Base-by-base conservation (phyloP, 2,113 vertebrate genomes). In the Actinemys pallida region DNA sequence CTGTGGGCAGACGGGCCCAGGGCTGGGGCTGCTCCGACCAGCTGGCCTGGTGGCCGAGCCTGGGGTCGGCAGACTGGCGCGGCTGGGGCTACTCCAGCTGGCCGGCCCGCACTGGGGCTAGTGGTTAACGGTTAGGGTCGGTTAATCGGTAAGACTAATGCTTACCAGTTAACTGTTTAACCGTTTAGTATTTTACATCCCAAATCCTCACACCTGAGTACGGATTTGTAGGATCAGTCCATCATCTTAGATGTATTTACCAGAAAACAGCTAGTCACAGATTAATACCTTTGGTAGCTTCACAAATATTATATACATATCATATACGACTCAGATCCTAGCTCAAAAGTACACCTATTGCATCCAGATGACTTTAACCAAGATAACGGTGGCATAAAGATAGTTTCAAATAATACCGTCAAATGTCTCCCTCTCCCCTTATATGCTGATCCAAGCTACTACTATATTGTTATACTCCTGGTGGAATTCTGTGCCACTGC, bases 321-420 rank as follows among this genome's bases (percentile, higher is more conserved):
- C 25, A 72, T n/a, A 84, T 79, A 35, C 1, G 1, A n/a, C 10
- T 76, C 20, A 6, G 0, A 69, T 7, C 2, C 42, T 69, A 49
- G 20, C 17, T 87, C 24, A 35, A 8, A 87, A 86, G 54, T n/a
- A 47, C 39, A 65, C 1, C 2, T 12, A 78, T 39, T 8, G 7
- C 53, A 22, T 25, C 35, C 80, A 82, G 20, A 81, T 79, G 49
- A 79, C 27, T 17, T 49, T 31, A 79, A 79, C 25, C 16, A 79
- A 79, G 45, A 49, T 29, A 79, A 79, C 4, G 2, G 42, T 31
- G 14, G 45, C 42, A 79, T 78, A 47, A 78, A 69, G 8, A 76
- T 16, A 25, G 25, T 31, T 81, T 54, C 80, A 53, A 81, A 81
- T 54, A 24, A 5, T 54, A 54, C 22, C 24, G 25, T 69, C n/a